Evolutionary conservation across 2,888 invertebrate genomes (phyloP).

Genomic region (Cerceris rybyensis): DNA sequence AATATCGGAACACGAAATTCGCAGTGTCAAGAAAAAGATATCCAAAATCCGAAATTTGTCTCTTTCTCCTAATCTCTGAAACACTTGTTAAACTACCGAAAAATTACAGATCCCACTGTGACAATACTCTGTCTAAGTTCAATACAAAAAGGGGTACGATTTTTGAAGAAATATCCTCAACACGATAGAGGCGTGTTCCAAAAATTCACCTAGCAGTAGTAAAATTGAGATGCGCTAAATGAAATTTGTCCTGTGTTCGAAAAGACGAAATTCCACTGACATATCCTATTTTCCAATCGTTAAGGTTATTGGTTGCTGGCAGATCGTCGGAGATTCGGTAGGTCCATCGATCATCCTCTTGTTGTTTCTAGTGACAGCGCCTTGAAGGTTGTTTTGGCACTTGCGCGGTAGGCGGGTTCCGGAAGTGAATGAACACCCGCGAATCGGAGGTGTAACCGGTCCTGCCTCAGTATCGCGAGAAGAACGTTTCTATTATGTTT

Average conservation of each 20-base stretch:
- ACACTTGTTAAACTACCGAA: no score
- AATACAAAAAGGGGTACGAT: no score
- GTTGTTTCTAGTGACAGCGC: conserved; percentile 64
- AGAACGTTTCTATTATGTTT: conserved; percentile 59
- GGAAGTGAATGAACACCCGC: conserved; percentile 72
- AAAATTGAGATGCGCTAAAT: not conserved
- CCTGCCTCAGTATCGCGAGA: conserved; percentile 39
- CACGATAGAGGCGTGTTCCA: conserved; percentile 15
- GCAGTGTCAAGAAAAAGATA: no score
- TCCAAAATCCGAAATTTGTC: no score
- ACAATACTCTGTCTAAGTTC: no score
- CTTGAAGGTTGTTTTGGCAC: conserved; percentile 76
- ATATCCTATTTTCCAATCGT: not conserved
- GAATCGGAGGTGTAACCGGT: conserved; percentile 67
- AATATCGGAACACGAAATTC: no score
- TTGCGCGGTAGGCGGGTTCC: conserved; percentile 73
- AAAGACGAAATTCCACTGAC: conserved; percentile 8
- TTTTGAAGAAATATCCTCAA: not conserved
- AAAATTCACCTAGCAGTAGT: not conserved
- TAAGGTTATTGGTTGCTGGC: not conserved
- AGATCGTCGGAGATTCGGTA: not conserved
- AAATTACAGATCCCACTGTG: no score
- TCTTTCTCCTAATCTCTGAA: no score
- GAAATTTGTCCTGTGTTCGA: conserved; percentile 17
- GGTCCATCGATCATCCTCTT: conserved; percentile 68